phyloP scores from a whole-genome alignment of 2,797 vertebrate genomes.

The Crossoptilon crossoptilon region DNA sequence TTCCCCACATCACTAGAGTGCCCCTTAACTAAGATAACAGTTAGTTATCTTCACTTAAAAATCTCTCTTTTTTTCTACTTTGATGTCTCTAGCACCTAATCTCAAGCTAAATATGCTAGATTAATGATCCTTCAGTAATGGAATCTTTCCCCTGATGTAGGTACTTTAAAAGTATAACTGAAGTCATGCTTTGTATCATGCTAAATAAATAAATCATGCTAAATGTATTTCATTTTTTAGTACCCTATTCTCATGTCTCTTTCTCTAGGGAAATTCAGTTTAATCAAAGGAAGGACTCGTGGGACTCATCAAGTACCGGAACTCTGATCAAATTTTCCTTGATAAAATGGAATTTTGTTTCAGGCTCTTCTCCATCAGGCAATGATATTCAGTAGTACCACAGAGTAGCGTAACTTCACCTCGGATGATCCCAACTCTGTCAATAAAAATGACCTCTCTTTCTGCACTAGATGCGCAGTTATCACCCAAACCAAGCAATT shows the following conservation, averaged over 20 bases:
- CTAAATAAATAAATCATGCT: not conserved
- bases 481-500: not conserved
- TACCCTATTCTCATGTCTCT: not conserved
- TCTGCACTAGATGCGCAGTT: not conserved
- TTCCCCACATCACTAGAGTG: not conserved
- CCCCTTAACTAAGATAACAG: not conserved
- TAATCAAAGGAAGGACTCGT: conserved; percentile 12
- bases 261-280: not conserved
- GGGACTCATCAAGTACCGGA: not conserved
- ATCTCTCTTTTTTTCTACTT: not conserved
- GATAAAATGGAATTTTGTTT: conserved; percentile 1
- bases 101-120: not conserved
- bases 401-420: not conserved
- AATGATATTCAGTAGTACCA: not conserved
- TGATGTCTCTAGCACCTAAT: not conserved
- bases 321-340: not conserved
- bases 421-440: not conserved
- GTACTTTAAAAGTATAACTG: not conserved
- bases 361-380: not conserved
- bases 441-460: not conserved
- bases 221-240: not conserved
- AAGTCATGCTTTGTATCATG: not conserved
- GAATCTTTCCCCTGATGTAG: not conserved
- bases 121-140: not conserved
- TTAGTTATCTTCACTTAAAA: not conserved